A percentile compares a stretch with the other conserved stretches of the same genome.
These are phyloP conservation scores for Autographa gamma DNA, from an alignment of 2,888 invertebrate species.

Conservation along the genomic window DNA sequence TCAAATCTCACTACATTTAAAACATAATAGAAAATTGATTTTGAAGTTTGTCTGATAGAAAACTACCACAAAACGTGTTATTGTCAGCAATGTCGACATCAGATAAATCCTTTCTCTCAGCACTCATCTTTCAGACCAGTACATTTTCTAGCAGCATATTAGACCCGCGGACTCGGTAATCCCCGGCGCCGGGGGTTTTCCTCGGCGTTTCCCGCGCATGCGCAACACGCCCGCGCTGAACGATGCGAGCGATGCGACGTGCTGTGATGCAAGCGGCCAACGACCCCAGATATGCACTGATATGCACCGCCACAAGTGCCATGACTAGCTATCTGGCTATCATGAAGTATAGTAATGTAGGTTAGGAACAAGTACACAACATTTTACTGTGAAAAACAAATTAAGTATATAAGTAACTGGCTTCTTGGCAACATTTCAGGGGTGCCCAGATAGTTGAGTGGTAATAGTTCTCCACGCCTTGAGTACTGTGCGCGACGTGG, in stretches of 20 bases:
- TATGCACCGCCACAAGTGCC: conserved; percentile 54
- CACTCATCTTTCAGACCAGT: background rate
- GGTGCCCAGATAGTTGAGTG: too few relatives aligned
- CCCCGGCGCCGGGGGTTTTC: conserved; percentile 41
- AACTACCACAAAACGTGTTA: too few relatives aligned
- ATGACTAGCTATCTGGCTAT: conserved; percentile 22
- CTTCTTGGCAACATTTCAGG: too few relatives aligned
- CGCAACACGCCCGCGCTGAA: conserved; percentile 26
- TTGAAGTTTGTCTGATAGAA: too few relatives aligned
- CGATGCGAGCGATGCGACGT: conserved; percentile 37
- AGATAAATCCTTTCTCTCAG: background rate
- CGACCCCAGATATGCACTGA: conserved; percentile 55
- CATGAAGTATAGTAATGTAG: conserved; percentile 31
- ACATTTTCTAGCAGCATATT: conserved; percentile 21
- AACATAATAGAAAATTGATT: too few relatives aligned
- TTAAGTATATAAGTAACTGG: too few relatives aligned
- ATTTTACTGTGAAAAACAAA: background rate
- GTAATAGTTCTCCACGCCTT: too few relatives aligned
- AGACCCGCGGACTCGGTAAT: conserved; percentile 34
- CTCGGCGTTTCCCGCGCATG: conserved; percentile 19
- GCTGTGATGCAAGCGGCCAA: conserved; percentile 55
- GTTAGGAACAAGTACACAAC: background rate
- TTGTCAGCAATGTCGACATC: too few relatives aligned
- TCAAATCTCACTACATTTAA: too few relatives aligned
- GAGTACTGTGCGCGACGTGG: too few relatives aligned